Conservation (phyloP, 2,888 invertebrate species). For the Drosophila colorata region DNA sequence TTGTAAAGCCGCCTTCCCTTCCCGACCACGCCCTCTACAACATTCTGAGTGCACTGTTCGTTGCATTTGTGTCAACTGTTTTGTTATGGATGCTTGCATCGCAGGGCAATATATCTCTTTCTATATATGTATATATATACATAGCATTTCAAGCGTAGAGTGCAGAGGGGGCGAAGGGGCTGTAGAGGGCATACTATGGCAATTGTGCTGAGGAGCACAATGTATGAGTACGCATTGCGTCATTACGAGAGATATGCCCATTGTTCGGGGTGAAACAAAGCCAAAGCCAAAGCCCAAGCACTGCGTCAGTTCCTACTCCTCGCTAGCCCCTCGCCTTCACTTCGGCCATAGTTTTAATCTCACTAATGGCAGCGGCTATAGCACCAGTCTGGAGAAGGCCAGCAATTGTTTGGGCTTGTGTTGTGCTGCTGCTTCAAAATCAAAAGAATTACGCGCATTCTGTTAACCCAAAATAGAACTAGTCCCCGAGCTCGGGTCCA, state of each 20-base stretch:
- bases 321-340: background rate
- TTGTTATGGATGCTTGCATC: slow-evolving; percentile 71
- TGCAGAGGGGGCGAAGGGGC: background rate
- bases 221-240: slow-evolving; percentile 74
- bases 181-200: slow-evolving; percentile 7
- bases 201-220: slow-evolving; percentile 60
- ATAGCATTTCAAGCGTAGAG: background rate
- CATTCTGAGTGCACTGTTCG: slow-evolving; percentile 13
- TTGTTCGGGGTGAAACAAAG: slow-evolving; percentile 63
- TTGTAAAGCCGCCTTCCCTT: slow-evolving; percentile 15
- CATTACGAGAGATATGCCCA: slow-evolving; percentile 72
- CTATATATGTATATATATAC: slow-evolving; percentile 7
- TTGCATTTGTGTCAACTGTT: slow-evolving; percentile 76
- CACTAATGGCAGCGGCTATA: slow-evolving; percentile 69
- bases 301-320: slow-evolving; percentile 49
- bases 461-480: slow-evolving; percentile 1
- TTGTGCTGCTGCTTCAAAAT: slow-evolving; percentile 29
- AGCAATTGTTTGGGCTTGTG: slow-evolving; percentile 43
- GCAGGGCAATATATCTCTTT: slow-evolving; percentile 58
- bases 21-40: background rate
- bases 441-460: slow-evolving; percentile 31
- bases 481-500: slow-evolving; percentile 23
- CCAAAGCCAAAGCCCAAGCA: slow-evolving; percentile 52
- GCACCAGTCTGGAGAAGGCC: slow-evolving; percentile 11
- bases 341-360: slow-evolving; percentile 72